Percentiles rank a stretch among this genome's conserved stretches.
phyloP scores from a whole-genome alignment of 2,113 vertebrate genomes.

The Theristicus caerulescens region DNA sequence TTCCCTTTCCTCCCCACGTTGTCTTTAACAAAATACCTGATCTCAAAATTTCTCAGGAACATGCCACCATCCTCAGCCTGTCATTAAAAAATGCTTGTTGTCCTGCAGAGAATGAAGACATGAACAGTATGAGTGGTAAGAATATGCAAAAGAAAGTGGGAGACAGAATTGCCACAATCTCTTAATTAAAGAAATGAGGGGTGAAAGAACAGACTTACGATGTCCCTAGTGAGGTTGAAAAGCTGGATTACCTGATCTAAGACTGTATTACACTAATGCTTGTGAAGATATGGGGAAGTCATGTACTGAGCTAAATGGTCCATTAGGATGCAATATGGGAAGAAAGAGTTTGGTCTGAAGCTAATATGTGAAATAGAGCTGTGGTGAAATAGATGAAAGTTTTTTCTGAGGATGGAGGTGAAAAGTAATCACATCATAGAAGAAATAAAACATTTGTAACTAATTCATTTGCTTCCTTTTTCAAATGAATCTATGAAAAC shows the following conservation, averaged over 20 bases:
- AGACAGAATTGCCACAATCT: neutral
- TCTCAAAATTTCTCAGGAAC: neutral
- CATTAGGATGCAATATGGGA: neutral
- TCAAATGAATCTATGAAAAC: neutral
- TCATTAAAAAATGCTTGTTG: neutral
- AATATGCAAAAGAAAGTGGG: neutral
- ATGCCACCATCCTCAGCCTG: neutral
- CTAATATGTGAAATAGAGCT: neutral
- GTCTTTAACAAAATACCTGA: neutral
- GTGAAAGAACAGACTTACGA: neutral
- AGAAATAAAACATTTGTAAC: neutral
- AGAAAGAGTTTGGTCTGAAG: neutral
- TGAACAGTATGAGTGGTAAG: neutral
- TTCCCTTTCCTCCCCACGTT: neutral
- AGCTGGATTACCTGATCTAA: neutral
- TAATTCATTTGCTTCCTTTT: neutral
- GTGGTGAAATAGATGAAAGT: neutral
- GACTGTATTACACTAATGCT: neutral
- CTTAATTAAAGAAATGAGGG: neutral
- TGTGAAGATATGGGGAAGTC: neutral
- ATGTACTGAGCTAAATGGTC: rapidly evolving
- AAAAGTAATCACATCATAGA: neutral
- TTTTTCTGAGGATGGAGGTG: neutral
- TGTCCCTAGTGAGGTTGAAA: neutral
- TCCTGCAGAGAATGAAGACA: neutral